phyloP scores from a whole-genome alignment of 2,797 vertebrate species.

The Coreius guichenoti region DNA sequence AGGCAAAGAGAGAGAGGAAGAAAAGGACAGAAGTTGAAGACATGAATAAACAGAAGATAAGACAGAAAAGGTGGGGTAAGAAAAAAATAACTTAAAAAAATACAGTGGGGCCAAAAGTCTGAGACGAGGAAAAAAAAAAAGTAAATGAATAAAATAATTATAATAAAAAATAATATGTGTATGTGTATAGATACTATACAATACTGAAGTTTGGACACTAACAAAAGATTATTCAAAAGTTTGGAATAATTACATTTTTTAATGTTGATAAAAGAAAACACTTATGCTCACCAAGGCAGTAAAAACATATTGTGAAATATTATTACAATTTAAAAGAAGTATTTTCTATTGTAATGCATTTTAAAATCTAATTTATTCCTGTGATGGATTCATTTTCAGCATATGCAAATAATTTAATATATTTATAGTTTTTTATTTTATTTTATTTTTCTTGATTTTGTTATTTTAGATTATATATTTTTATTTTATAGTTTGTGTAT shows the following conservation, averaged over 20 bases:
- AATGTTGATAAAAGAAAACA: background rate
- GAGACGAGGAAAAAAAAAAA: background rate
- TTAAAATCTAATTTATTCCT: no score
- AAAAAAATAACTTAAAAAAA: background rate
- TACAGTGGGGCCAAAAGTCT: background rate
- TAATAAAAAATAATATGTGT: background rate
- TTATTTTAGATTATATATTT: no score
- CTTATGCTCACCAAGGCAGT: background rate
- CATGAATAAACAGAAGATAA: background rate
- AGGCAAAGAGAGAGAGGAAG: background rate
- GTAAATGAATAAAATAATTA: background rate
- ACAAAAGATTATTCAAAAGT: background rate
- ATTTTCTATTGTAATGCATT: no score
- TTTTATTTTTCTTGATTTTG: no score
- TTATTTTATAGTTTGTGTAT: no score
- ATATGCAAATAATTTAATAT: no score
- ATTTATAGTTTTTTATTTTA: no score
- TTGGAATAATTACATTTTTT: background rate
- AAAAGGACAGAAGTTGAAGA: background rate
- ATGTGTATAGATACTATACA: background rate
- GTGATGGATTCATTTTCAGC: no score
- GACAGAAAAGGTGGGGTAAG: background rate
- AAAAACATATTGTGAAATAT: background rate
- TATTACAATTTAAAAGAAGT: no score
- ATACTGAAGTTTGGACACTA: background rate